phyloP scores from a whole-genome alignment of 2,888 invertebrate genomes.

The Athetis lepigone region DNA sequence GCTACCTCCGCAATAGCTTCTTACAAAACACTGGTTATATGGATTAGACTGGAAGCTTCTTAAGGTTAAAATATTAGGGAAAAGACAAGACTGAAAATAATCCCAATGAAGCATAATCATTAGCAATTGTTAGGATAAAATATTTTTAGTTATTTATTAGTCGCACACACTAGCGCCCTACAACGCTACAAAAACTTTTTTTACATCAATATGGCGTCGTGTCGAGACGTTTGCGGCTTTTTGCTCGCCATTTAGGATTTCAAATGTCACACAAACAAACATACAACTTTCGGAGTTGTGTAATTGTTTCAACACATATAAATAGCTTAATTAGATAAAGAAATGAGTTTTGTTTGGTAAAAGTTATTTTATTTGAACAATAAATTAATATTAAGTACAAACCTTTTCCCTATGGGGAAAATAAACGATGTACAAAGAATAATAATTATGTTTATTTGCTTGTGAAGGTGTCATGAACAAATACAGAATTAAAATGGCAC shows the following conservation, averaged over 20 bases:
- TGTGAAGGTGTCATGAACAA: too few relatives aligned
- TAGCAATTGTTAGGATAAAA: too few relatives aligned
- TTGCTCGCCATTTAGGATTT: constrained; percentile 57
- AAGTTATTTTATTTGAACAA: not conserved
- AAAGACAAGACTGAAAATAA: too few relatives aligned
- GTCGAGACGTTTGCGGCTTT: constrained; percentile 56
- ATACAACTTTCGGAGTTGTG: constrained; percentile 29
- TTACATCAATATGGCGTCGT: constrained; percentile 62
- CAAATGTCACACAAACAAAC: constrained; percentile 54
- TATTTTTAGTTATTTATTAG: not conserved
- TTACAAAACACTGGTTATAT: too few relatives aligned
- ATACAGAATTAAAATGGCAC: too few relatives aligned
- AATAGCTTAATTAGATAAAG: constrained; percentile 5
- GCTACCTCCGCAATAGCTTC: too few relatives aligned
- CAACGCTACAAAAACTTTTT: constrained; percentile 51
- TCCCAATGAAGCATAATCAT: too few relatives aligned
- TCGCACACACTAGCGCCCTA: constrained; percentile 42
- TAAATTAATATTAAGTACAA: constrained; percentile 1
- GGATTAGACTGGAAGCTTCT: too few relatives aligned
- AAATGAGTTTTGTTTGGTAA: constrained; percentile 4
- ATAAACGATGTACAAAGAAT: not conserved
- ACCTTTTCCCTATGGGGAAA: not conserved
- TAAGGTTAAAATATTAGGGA: too few relatives aligned
- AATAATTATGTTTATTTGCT: too few relatives aligned
- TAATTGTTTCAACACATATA: constrained; percentile 19